These are phyloP conservation scores for Ameiurus melas DNA, from an alignment of 2,113 vertebrate species.

Conservation along the genomic window DNA sequence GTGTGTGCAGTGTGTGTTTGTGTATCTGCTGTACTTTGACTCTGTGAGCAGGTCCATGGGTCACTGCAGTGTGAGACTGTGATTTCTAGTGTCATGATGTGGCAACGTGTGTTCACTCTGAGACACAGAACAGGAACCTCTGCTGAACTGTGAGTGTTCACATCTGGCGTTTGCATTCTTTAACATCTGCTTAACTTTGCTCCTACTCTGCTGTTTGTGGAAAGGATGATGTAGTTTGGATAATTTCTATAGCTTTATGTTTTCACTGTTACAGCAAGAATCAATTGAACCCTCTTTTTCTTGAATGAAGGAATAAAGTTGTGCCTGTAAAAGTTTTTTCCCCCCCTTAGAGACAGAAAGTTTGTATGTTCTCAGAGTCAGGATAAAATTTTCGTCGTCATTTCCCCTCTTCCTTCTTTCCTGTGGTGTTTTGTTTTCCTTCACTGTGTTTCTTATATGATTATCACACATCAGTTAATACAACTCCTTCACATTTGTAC, in stretches of 20 bases:
- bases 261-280: background rate
- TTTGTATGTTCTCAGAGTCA: background rate
- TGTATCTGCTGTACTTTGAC: conserved; percentile 16
- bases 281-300: background rate
- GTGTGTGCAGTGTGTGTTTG: background rate
- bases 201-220: background rate
- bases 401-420: background rate
- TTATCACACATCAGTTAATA: background rate
- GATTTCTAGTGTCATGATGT: conserved; percentile 62
- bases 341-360: background rate
- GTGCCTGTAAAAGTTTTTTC: background rate
- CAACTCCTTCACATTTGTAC: background rate
- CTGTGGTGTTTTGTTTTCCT: background rate
- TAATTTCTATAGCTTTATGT: background rate
- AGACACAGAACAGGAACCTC: conserved; percentile 32
- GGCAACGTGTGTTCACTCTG: conserved; percentile 69
- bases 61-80: conserved; percentile 51
- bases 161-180: conserved; percentile 10
- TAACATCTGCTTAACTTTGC: background rate
- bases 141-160: conserved; percentile 39
- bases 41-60: conserved; percentile 27
- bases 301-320: background rate
- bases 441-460: background rate
- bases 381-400: background rate
- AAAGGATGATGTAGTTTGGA: background rate